These are phyloP conservation scores for Lutjanus erythropterus DNA, from an alignment of 2,113 vertebrate species.

Conservation along the genomic window DNA sequence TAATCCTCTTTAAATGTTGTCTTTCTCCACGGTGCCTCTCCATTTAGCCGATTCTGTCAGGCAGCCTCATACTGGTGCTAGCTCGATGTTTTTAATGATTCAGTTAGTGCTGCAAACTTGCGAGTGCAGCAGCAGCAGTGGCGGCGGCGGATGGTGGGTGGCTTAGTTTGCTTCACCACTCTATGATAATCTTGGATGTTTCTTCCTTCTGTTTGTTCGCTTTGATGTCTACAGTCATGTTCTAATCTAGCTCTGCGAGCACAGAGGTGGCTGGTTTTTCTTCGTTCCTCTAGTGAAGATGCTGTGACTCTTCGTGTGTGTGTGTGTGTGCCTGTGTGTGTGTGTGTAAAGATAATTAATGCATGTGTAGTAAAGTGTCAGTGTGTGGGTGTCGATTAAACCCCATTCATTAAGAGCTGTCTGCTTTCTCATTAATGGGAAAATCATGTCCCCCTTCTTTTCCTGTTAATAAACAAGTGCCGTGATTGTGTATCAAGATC, in stretches of 20 bases:
- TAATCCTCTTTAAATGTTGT: conserved; percentile 75
- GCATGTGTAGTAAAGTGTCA: conserved; percentile 26
- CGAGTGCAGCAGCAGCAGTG: no score
- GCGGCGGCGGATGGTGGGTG: conserved; percentile 58
- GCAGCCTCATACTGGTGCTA: conserved; percentile 39
- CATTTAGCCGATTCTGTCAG: conserved; percentile 53
- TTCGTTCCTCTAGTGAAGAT: conserved; percentile 15
- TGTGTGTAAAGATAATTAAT: conserved; percentile 45
- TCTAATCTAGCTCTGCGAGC: conserved; percentile 51
- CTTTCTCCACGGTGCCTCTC: conserved; percentile 60
- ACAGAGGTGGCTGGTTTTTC: conserved; percentile 31
- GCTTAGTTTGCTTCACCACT: conserved; percentile 47
- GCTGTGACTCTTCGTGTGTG: background rate
- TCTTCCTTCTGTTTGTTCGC: conserved; percentile 51
- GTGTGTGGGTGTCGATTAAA: conserved; percentile 58
- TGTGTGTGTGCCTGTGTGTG: conserved; percentile 3
- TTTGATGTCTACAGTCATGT: conserved; percentile 62
- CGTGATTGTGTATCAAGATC: conserved; percentile 28
- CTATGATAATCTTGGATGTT: conserved; percentile 51
- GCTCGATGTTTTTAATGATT: conserved; percentile 68
- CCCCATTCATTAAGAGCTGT: conserved; percentile 60
- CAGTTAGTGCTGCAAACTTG: conserved; percentile 57
- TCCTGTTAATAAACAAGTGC: conserved; percentile 43
- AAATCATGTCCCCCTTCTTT: conserved; percentile 16
- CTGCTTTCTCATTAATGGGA: conserved; percentile 51